Evolutionary conservation across 2,888 invertebrate genomes (phyloP).

Genomic region (Unio pictorum): DNA sequence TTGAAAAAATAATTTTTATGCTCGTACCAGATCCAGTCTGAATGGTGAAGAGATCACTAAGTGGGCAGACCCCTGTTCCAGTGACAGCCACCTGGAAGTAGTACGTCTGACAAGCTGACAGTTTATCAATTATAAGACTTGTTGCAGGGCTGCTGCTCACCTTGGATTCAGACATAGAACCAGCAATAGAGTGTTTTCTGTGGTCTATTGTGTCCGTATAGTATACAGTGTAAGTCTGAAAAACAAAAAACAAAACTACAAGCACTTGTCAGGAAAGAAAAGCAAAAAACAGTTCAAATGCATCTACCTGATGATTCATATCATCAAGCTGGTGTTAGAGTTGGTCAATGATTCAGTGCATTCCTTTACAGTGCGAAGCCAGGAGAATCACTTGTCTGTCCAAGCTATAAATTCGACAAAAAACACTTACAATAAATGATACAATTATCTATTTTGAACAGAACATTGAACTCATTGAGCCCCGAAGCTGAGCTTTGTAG

Average conservation of each 20-base stretch:
- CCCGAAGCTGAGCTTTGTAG: too few species aligned
- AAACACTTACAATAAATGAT: too few species aligned
- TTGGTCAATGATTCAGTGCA: too few species aligned
- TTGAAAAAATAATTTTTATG: too few species aligned
- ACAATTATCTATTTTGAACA: too few species aligned
- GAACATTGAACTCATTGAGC: too few species aligned
- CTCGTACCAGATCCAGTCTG: constrained; percentile 32
- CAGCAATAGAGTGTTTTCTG: constrained; percentile 19
- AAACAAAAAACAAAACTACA: constrained; percentile 5
- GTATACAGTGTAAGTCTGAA: constrained; percentile 45
- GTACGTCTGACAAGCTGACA: constrained; percentile 52
- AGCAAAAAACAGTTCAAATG: too few species aligned
- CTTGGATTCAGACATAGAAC: neutral
- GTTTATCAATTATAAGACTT: constrained; percentile 15
- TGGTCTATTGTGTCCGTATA: constrained; percentile 32
- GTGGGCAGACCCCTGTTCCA: constrained; percentile 25
- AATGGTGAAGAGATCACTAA: constrained; percentile 7
- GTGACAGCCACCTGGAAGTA: constrained; percentile 42
- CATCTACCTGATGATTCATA: too few species aligned
- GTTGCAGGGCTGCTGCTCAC: constrained; percentile 13
- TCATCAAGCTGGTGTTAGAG: too few species aligned
- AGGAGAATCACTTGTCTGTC: too few species aligned
- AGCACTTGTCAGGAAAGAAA: neutral
- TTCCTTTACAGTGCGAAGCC: too few species aligned
- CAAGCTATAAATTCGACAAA: too few species aligned